phyloP scores from a whole-genome alignment of 1,140 invertebrate genomes.

The Tyrophagus putrescentiae region DNA sequence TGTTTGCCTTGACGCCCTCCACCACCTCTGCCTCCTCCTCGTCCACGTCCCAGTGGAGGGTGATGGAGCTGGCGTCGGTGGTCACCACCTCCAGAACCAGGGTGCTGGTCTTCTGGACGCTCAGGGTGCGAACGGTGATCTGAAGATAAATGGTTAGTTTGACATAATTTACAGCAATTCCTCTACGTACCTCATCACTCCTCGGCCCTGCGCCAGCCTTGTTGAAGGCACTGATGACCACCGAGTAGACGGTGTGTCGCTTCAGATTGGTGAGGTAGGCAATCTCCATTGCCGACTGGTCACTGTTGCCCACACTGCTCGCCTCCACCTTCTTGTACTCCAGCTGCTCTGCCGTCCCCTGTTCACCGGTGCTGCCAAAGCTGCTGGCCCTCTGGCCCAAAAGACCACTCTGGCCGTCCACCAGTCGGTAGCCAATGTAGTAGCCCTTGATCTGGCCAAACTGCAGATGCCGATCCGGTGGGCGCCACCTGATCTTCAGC shows the following conservation, averaged over 20 bases:
- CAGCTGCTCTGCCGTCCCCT: too few relatives aligned
- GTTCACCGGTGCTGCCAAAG: too few relatives aligned
- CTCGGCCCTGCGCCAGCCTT: constrained; percentile 35
- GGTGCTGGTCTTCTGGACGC: constrained; percentile 26
- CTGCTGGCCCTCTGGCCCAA: too few relatives aligned
- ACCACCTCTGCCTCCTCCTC: constrained; percentile 24
- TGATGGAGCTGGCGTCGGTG: constrained; percentile 25
- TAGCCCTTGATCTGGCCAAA: constrained; percentile 47
- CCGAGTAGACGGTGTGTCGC: constrained; percentile 19
- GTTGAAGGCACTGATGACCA: constrained; percentile 35
- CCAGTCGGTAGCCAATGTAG: constrained; percentile 26
- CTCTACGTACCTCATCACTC: constrained; percentile 25
- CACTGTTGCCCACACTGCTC: constrained; percentile 23
- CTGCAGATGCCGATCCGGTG: constrained; percentile 21
- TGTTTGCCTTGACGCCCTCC: constrained; percentile 2
- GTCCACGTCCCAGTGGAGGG: constrained; percentile 24
- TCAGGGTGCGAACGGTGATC: constrained; percentile 15
- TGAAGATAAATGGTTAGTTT: neutral
- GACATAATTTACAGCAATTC: constrained; percentile 65
- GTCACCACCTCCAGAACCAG: constrained; percentile 26
- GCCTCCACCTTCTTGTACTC: constrained; percentile 22
- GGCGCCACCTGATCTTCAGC: constrained; percentile 35
- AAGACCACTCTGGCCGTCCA: neutral
- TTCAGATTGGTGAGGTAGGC: constrained; percentile 25
- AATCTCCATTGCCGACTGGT: constrained; percentile 34